Percentiles rank a stretch among this genome's conserved stretches.
These are phyloP conservation scores for Campoletis sonorensis DNA, from an alignment of 1,140 invertebrate species.

Conservation along the genomic window DNA sequence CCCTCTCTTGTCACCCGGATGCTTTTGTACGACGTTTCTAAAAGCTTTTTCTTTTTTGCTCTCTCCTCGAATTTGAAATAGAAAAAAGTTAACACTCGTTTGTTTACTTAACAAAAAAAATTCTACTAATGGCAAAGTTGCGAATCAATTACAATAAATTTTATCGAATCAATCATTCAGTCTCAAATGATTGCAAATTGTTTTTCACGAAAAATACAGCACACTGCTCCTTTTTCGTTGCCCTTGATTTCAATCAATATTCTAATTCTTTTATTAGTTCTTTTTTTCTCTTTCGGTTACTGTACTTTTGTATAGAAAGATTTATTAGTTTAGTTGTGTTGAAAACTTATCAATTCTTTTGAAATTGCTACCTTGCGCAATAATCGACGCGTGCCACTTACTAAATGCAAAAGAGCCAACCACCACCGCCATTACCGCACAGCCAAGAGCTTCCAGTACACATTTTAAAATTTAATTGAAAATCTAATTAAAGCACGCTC, in stretches of 20 bases:
- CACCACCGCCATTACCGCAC: not conserved
- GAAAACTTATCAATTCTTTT: no score
- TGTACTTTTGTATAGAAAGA: not conserved
- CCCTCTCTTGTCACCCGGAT: not conserved
- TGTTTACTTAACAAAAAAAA: no score
- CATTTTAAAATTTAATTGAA: slow-evolving; percentile 66
- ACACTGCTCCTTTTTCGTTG: no score
- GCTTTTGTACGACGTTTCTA: not conserved
- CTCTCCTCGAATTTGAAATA: not conserved
- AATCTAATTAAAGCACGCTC: slow-evolving; percentile 60
- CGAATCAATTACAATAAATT: no score
- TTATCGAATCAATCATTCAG: no score
- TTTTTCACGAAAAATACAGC: no score
- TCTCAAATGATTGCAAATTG: no score
- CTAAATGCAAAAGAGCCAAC: slow-evolving; percentile 52
- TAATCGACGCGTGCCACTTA: slow-evolving; percentile 60
- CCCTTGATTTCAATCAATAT: no score
- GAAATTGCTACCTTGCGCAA: not conserved
- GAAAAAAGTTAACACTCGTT: not conserved
- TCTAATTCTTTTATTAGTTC: not conserved
- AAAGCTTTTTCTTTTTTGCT: not conserved
- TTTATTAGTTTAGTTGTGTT: no score
- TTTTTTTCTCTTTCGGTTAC: not conserved
- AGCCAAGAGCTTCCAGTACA: slow-evolving; percentile 50
- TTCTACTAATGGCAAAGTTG: not conserved